A percentile compares a stretch with the other conserved stretches of the same genome.
These are phyloP conservation scores for Liodrosophila aerea DNA, from an alignment of 2,888 invertebrate species.

Conservation along the genomic window DNA sequence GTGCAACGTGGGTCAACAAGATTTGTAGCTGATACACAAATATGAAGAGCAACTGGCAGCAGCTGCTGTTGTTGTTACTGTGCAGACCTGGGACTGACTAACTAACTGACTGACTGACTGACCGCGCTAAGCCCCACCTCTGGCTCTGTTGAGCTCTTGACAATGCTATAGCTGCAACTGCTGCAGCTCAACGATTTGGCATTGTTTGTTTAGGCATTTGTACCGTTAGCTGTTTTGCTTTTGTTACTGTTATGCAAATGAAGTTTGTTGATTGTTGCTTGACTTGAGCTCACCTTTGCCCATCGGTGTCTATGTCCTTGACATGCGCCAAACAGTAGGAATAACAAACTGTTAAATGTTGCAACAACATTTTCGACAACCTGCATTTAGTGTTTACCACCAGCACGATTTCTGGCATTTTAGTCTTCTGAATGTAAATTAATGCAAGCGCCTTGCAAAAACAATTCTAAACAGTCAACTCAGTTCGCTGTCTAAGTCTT, in stretches of 20 bases:
- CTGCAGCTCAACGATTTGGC: slow-evolving; percentile 36
- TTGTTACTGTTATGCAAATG: slow-evolving; percentile 54
- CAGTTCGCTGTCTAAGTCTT: slow-evolving; percentile 44
- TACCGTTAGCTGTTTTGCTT: slow-evolving; percentile 27
- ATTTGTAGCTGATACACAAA: slow-evolving; percentile 26
- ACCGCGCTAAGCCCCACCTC: slow-evolving; percentile 24
- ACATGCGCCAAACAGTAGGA: slow-evolving; percentile 35
- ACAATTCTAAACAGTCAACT: slow-evolving; percentile 30
- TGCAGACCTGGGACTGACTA: slow-evolving; percentile 6
- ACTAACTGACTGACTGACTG: slow-evolving; percentile 13
- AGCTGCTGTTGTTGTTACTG: too few relatives aligned
- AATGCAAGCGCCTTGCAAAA: slow-evolving; percentile 29
- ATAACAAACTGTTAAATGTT: slow-evolving; percentile 12
- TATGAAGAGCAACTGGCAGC: slow-evolving; percentile 50
- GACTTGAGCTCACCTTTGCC: slow-evolving; percentile 40
- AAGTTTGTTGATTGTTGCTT: slow-evolving; percentile 25
- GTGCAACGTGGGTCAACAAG: slow-evolving; percentile 24
- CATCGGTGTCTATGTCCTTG: slow-evolving; percentile 53
- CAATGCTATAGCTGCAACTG: slow-evolving; percentile 19
- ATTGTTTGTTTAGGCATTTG: slow-evolving; percentile 57
- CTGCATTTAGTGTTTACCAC: background rate
- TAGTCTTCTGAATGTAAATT: too few relatives aligned
- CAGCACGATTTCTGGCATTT: too few relatives aligned
- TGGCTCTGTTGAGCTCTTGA: slow-evolving; percentile 7
- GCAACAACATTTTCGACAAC: slow-evolving; percentile 8